Conservation (phyloP, 2,888 invertebrate genomes). For the Escarpia spicata region DNA sequence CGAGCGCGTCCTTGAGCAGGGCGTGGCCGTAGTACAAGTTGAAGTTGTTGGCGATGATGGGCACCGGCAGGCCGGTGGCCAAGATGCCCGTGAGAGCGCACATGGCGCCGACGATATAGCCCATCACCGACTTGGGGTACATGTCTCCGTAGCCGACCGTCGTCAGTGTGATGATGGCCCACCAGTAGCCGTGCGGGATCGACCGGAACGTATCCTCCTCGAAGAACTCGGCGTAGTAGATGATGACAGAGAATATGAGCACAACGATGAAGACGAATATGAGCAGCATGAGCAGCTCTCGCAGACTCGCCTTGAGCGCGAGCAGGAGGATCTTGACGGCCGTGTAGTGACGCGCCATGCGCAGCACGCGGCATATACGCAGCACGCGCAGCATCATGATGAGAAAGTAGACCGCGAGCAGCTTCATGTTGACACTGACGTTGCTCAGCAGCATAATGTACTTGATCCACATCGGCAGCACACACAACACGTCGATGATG, state of each 20-base stretch:
- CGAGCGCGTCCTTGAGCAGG: slow-evolving; percentile 37
- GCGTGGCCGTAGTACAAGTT: slow-evolving; percentile 47
- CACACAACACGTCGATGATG: slow-evolving; percentile 43
- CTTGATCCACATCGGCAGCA: slow-evolving; percentile 44
- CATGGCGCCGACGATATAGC: slow-evolving; percentile 52
- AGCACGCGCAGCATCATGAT: slow-evolving; percentile 44
- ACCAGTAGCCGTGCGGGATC: slow-evolving; percentile 49
- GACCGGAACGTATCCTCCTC: slow-evolving; percentile 43
- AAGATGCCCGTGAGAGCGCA: slow-evolving; percentile 56
- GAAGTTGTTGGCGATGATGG: slow-evolving; percentile 56
- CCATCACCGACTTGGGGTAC: slow-evolving; percentile 48
- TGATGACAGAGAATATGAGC: slow-evolving; percentile 48
- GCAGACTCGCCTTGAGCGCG: slow-evolving; percentile 44
- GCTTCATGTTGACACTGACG: slow-evolving; percentile 33
- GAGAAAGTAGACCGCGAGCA: slow-evolving; percentile 41
- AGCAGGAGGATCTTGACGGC: slow-evolving; percentile 48
- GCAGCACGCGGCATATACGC: slow-evolving; percentile 47
- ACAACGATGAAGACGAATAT: slow-evolving; percentile 46
- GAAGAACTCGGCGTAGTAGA: slow-evolving; percentile 49
- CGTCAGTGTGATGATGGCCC: slow-evolving; percentile 54
- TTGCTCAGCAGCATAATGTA: slow-evolving; percentile 38
- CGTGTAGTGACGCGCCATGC: slow-evolving; percentile 47
- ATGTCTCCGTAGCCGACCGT: slow-evolving; percentile 56
- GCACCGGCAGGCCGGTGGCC: slow-evolving; percentile 53
- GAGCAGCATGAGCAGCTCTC: slow-evolving; percentile 46